Percentiles rank a stretch among this genome's conserved stretches.
Conservation (phyloP, 1,140 invertebrate species). For the Lepidurus packardi region DNA sequence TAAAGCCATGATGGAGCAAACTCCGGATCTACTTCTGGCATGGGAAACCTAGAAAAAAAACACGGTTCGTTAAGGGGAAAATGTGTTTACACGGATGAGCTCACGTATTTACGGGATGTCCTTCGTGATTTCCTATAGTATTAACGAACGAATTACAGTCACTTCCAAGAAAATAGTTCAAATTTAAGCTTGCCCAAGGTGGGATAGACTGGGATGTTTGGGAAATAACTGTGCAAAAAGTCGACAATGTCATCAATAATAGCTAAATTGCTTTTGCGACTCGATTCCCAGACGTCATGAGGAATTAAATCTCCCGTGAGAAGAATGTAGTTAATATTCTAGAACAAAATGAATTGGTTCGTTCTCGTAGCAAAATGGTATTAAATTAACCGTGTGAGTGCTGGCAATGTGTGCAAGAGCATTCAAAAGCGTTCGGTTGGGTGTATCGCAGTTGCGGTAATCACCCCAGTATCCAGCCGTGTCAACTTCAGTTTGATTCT, state of each 20-base stretch:
- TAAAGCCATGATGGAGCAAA: constrained; percentile 56
- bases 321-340: constrained; percentile 66
- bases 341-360: background rate
- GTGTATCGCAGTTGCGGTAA: constrained; percentile 65
- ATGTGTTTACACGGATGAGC: constrained; percentile 36
- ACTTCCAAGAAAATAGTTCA: background rate
- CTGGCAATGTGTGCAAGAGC: constrained; percentile 45
- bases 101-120: constrained; percentile 77
- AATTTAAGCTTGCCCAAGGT: constrained; percentile 47
- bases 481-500: constrained; percentile 36
- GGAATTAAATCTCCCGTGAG: constrained; percentile 80
- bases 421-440: constrained; percentile 58
- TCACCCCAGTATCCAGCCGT: constrained; percentile 72
- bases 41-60: constrained; percentile 40
- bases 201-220: constrained; percentile 60
- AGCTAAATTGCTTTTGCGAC: constrained; percentile 56
- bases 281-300: constrained; percentile 76
- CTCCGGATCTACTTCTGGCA: constrained; percentile 43
- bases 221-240: constrained; percentile 56
- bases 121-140: constrained; percentile 73
- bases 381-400: constrained; percentile 48
- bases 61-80: background rate
- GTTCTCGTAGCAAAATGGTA: background rate
- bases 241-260: constrained; percentile 54
- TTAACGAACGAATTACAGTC: background rate